Conservation (phyloP, 1,140 invertebrate genomes). For the Lepidostoma basale region DNA sequence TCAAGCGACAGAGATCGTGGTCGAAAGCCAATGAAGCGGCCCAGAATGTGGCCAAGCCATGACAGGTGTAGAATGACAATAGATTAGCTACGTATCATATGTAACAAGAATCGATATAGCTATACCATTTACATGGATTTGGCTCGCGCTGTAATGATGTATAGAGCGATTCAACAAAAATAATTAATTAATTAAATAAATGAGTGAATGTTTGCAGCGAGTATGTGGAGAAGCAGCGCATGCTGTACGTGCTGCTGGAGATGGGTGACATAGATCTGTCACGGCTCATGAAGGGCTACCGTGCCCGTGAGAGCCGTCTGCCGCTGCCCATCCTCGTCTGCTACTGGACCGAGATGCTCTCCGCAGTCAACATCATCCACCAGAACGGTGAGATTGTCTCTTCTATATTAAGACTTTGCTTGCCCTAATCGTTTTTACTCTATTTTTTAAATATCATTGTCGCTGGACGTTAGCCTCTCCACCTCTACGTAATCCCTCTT, state of each 20-base stretch:
- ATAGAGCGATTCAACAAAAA: too few species aligned
- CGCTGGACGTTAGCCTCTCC: background rate
- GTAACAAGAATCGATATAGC: too few species aligned
- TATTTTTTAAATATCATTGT: too few species aligned
- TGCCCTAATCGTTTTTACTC: background rate
- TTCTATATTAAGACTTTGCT: background rate
- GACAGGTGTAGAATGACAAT: too few species aligned
- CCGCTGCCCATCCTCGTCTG: conserved; percentile 78
- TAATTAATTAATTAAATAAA: too few species aligned
- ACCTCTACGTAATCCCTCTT: too few species aligned
- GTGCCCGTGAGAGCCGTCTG: conserved; percentile 63
- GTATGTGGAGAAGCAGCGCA: conserved; percentile 65
- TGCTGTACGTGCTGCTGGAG: conserved; percentile 89
- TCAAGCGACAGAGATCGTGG: conserved; percentile 7
- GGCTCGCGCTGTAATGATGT: too few species aligned
- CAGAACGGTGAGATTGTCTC: conserved; percentile 70
- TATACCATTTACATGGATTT: too few species aligned
- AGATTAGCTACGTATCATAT: too few species aligned
- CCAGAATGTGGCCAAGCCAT: conserved; percentile 1
- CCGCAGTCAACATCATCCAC: conserved; percentile 90
- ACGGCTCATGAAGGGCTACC: conserved; percentile 70
- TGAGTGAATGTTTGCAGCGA: conserved; percentile 49
- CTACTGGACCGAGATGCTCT: conserved; percentile 94
- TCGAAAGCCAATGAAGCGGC: conserved; percentile 7
- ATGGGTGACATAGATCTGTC: conserved; percentile 90